Evolutionary conservation across 1,140 invertebrate genomes (phyloP).

Genomic region (Diorhabda sublineata): DNA sequence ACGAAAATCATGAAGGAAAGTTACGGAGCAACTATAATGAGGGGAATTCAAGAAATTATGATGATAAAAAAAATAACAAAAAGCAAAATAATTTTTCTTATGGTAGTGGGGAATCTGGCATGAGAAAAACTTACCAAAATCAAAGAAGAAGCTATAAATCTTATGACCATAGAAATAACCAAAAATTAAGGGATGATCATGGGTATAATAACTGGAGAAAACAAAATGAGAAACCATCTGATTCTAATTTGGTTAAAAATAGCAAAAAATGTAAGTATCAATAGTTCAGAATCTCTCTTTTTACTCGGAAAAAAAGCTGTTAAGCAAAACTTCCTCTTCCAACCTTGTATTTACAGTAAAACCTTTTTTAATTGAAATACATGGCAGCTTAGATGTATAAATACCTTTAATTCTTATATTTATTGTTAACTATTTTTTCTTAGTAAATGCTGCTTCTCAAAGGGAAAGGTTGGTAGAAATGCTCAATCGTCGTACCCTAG

Average conservation of each 20-base stretch:
- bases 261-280: conserved; percentile 12
- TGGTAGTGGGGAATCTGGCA: background rate
- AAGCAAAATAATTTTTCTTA: background rate
- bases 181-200: background rate
- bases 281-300: no score
- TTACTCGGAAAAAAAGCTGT: no score
- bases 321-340: no score
- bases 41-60: background rate
- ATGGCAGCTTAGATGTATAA: no score
- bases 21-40: background rate
- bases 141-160: conserved; percentile 3
- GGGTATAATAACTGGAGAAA: conserved; percentile 8
- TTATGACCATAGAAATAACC: background rate
- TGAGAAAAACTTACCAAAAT: background rate
- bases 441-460: conserved; percentile 52
- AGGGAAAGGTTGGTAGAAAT: conserved; percentile 77
- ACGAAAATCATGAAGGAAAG: background rate
- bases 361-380: no score
- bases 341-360: no score
- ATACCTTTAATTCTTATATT: no score
- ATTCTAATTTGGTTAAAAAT: conserved; percentile 4
- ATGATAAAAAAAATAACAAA: conserved; percentile 6
- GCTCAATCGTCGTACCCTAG: conserved; percentile 69
- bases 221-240: background rate
- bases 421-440: background rate